Evolutionary conservation across 2,113 vertebrate species (phyloP).

Genomic region (Ammospiza caudacuta): DNA sequence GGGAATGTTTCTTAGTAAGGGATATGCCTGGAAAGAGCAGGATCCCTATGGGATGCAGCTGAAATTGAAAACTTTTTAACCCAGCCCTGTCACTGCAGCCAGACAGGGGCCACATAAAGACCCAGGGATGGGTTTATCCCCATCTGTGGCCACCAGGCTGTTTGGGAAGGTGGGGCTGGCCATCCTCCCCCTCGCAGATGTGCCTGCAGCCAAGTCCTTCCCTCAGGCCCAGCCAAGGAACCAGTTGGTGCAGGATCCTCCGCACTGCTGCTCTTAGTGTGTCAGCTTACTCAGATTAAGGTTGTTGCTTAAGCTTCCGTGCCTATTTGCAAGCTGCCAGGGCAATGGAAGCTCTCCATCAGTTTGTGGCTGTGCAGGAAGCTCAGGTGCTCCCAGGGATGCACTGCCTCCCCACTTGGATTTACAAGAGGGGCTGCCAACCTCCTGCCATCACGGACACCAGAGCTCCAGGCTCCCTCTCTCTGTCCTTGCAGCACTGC

Average conservation of each 20-base stretch:
- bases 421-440: neutral
- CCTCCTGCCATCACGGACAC: fast-evolving
- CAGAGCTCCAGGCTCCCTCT: fast-evolving
- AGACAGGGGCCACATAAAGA: neutral
- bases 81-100: neutral
- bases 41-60: neutral
- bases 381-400: neutral
- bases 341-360: neutral
- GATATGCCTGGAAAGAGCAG: neutral
- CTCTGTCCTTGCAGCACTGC: neutral
- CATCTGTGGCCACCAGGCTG: neutral
- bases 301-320: neutral
- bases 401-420: neutral
- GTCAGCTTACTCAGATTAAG: neutral
- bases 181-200: neutral
- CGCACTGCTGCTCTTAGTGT: neutral
- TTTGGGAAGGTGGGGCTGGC: neutral
- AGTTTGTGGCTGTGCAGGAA: neutral
- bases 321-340: neutral
- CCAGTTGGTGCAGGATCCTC: neutral
- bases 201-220: neutral
- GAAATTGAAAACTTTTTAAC: neutral
- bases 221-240: neutral
- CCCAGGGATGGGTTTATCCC: neutral
- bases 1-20: neutral